These are phyloP conservation scores for Eospalax fontanierii DNA, from an alignment of 2,797 vertebrate genomes.

Conservation along the genomic window DNA sequence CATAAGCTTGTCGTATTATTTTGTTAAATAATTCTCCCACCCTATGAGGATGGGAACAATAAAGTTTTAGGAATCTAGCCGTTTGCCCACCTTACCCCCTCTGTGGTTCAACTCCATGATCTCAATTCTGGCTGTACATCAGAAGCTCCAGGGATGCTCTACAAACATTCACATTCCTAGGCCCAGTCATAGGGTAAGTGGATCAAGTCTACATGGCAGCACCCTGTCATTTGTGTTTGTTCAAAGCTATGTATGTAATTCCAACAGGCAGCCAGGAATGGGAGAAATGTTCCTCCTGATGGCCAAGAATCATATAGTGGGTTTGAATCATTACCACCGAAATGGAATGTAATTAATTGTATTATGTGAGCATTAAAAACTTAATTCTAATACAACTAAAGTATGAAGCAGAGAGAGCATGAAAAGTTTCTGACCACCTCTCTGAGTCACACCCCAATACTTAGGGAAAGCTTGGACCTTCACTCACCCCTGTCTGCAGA, in stretches of 20 bases:
- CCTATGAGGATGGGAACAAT: neutral
- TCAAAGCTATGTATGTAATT: neutral
- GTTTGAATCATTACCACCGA: slow-evolving; percentile 6
- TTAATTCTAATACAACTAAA: slow-evolving; percentile 58
- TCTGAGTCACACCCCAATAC: neutral
- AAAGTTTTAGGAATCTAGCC: neutral
- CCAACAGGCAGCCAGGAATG: neutral
- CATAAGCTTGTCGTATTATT: neutral
- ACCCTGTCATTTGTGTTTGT: neutral
- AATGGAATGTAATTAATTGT: slow-evolving; percentile 61
- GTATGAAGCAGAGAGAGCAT: neutral
- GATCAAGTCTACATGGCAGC: neutral
- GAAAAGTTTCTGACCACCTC: slow-evolving; percentile 18
- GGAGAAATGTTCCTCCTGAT: neutral
- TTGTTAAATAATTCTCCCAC: neutral
- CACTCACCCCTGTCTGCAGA: neutral
- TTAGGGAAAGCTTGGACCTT: neutral
- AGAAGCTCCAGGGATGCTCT: neutral
- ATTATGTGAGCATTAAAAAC: slow-evolving; percentile 60
- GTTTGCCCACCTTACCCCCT: neutral
- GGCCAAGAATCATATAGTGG: neutral
- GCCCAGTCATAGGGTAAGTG: neutral
- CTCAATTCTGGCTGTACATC: neutral
- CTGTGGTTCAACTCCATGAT: neutral
- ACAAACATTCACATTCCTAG: neutral